Evolutionary conservation across 2,797 vertebrate genomes (phyloP).

Genomic region (Clarias pachynema): DNA sequence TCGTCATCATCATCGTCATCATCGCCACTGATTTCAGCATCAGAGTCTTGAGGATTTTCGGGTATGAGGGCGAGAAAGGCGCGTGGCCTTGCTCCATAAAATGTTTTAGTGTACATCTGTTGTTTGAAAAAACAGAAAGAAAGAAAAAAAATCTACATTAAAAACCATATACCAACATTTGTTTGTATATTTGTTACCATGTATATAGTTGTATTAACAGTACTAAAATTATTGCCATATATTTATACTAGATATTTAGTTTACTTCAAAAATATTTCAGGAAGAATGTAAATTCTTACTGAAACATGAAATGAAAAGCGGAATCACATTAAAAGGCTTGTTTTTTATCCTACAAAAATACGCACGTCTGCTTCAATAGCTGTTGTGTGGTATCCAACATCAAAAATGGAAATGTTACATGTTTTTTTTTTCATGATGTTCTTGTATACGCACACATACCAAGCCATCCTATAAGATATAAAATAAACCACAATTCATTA

Average conservation of each 20-base stretch:
- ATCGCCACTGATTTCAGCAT: neutral
- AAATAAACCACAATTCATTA: no score
- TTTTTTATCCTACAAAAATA: no score
- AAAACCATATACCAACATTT: slow-evolving; percentile 4
- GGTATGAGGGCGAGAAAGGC: neutral
- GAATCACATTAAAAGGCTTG: neutral
- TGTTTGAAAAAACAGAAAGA: slow-evolving; percentile 23
- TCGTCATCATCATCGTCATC: neutral
- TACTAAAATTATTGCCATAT: neutral
- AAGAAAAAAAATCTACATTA: neutral
- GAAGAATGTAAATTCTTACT: no score
- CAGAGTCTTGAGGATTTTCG: neutral
- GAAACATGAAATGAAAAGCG: neutral
- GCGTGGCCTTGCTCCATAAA: neutral
- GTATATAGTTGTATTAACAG: neutral
- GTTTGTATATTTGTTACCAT: slow-evolving; percentile 3
- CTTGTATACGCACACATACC: no score
- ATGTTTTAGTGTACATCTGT: slow-evolving; percentile 18
- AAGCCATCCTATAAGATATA: no score
- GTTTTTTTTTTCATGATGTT: no score
- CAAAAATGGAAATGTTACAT: no score
- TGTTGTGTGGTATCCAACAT: no score
- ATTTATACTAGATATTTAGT: slow-evolving; percentile 3
- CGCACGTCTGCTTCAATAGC: no score
- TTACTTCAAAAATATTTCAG: neutral